Conservation (phyloP, 2,888 invertebrate genomes). For the Drosophila pseudotakahashii region DNA sequence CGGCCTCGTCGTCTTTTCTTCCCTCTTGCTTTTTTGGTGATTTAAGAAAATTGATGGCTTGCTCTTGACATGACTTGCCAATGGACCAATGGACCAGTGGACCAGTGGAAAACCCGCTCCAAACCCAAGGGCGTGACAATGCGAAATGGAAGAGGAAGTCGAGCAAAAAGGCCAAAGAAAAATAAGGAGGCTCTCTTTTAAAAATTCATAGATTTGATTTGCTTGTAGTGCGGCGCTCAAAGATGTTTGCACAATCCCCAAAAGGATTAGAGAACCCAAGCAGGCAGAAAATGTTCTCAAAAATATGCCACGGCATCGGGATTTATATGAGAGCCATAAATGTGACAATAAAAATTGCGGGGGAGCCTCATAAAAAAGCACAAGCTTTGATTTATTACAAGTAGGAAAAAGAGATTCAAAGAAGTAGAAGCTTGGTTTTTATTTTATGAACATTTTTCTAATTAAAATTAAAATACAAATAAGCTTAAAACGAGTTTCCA, state of each 20-base stretch:
- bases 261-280: conserved; percentile 36
- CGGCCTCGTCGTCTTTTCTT: conserved; percentile 6
- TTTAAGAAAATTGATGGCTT: conserved; percentile 75
- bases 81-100: conserved; percentile 15
- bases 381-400: conserved; percentile 17
- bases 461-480: neutral
- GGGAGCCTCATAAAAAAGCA: conserved; percentile 27
- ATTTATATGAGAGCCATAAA: conserved; percentile 44
- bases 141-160: conserved; percentile 13
- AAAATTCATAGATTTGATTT: conserved; percentile 67
- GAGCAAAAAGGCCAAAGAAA: neutral
- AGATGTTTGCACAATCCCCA: conserved; percentile 24
- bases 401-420: neutral
- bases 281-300: conserved; percentile 7
- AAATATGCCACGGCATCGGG: conserved; percentile 12
- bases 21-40: conserved; percentile 62
- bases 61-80: conserved; percentile 57
- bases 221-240: conserved; percentile 29
- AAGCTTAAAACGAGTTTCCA: neutral
- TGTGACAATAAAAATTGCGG: conserved; percentile 44
- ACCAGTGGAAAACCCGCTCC: neutral
- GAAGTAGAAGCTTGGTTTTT: too few relatives aligned
- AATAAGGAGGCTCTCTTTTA: conserved; percentile 33
- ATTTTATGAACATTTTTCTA: neutral
- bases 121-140: conserved; percentile 21